Base-by-base conservation (phyloP, 2,888 invertebrate genomes). In the Cybosia mesomella region DNA sequence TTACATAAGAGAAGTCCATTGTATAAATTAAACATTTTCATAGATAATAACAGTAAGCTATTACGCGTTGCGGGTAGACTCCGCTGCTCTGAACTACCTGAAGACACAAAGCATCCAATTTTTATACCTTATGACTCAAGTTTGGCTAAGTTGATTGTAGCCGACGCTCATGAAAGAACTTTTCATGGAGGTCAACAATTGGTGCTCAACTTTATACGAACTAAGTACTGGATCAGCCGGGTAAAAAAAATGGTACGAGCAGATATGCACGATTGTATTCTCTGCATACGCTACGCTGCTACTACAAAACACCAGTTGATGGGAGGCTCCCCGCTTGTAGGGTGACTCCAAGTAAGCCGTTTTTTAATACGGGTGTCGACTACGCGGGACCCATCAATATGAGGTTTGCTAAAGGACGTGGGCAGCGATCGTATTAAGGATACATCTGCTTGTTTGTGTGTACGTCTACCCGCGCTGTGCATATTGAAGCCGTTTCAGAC, bases 121-220 rank as follows among this genome's bases (percentile, higher is more conserved):
- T n/a, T n/a, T n/a, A n/a, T n/a, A n/a, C n/a, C n/a, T n/a, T n/a
- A n/a, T n/a, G n/a, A n/a, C n/a, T n/a, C n/a, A n/a, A n/a, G n/a
- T n/a, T n/a, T n/a, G n/a, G n/a, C n/a, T n/a, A n/a, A n/a, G n/a
- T n/a, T n/a, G n/a, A n/a, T n/a, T n/a, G n/a, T n/a, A n/a, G n/a
- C n/a, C n/a, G n/a, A n/a, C n/a, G n/a, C n/a, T n/a, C n/a, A n/a
- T n/a, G n/a, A n/a, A n/a, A n/a, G n/a, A n/a, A n/a, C n/a, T n/a
- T 49, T 61, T 8, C 65, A 24, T 57, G 57, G 57, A 57, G 57
- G 39, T 34, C 58, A 58, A 58, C 58, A 58, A 21, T 21, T 58
- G 21, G 21, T 58, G 21, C 58, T 58, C 21, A 58, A 60, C 24
- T 36, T 60, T 43, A 43, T 60, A 43, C 39, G 60, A 39, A 60